Evolutionary conservation across 2,888 invertebrate species (phyloP), one percentile per base, ranked within the genome.

Genomic region (Drosophila pseudotalamancana): DNA sequence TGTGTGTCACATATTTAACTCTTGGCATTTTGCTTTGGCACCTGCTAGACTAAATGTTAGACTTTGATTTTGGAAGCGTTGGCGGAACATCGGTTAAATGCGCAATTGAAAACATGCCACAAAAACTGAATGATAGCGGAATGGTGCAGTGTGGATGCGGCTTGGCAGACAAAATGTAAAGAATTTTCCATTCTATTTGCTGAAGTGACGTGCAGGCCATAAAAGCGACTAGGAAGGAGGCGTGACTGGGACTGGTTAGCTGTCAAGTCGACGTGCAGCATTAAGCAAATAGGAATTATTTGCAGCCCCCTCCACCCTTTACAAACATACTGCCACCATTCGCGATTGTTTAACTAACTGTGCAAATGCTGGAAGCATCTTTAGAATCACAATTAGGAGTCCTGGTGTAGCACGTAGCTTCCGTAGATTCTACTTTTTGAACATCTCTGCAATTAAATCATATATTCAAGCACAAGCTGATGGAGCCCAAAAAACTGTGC

Each of bases 261-360:
- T 59, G 68, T 62, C 35, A 56, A 62, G 59, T 53, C 57, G 76
- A 63, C 76, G 59, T 70, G 60, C 46, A 54, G 65, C 72, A 64
- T 75, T 72, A 70, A 68, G 50, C 63, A 84, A 77, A 80, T 72
- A 81, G 50, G 54, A 80, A 77, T 67, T 72, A 61, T 61, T 60
- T 51, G 14, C 6, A 16, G 43, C 4, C 18, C 12, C 18, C n/a
- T 4, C 23, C 16, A 1, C 23, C 8, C 34, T 9, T 9, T 16
- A 12, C 6, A 23, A 31, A 25, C 5, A n/a, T 19, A 1, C n/a
- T n/a, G 18, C n/a, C 19, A n/a, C 25, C 21, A 32, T 23, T 49
- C 9, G 21, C 39, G 43, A 23, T 54, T 80, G 80, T 75, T 80
- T 80, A 84, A 80, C 78, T 84, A 80, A 80, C 79, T 81, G 85